Conservation (phyloP, 2,113 vertebrate species). For the Pandion haliaetus region DNA sequence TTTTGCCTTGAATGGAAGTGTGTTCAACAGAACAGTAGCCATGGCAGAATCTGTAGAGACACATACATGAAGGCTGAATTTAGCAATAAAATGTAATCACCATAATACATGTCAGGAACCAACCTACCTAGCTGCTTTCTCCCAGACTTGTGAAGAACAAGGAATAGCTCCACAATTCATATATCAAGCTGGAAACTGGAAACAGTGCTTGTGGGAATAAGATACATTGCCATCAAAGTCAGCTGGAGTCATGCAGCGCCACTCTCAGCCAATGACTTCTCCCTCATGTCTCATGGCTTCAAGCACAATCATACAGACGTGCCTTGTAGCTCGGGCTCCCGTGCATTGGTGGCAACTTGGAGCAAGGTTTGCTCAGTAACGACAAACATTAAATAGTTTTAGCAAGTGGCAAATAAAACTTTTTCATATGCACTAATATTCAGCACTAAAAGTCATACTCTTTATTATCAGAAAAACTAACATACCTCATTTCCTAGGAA, state of each 20-base stretch:
- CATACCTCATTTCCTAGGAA: neutral
- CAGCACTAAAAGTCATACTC: neutral
- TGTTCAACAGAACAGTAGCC: neutral
- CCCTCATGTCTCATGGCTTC: neutral
- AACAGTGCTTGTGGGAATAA: neutral
- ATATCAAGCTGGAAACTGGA: neutral
- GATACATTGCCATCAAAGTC: neutral
- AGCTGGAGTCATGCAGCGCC: neutral
- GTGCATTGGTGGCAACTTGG: neutral
- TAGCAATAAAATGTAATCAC: neutral
- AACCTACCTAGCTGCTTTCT: neutral
- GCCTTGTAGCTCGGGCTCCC: neutral
- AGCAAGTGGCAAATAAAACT: neutral
- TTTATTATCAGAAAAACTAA: neutral
- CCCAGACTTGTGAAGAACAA: neutral
- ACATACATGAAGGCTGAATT: neutral
- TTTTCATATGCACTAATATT: neutral
- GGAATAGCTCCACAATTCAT: neutral
- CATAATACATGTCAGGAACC: neutral
- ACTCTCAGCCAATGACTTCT: neutral
- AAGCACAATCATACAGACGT: accelerated
- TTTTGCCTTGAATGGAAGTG: neutral
- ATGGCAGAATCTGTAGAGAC: neutral
- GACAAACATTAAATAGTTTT: neutral
- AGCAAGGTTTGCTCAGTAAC: neutral